Base-by-base conservation (phyloP, 1,140 invertebrate species). In the Vollenhovia emeryi region DNA sequence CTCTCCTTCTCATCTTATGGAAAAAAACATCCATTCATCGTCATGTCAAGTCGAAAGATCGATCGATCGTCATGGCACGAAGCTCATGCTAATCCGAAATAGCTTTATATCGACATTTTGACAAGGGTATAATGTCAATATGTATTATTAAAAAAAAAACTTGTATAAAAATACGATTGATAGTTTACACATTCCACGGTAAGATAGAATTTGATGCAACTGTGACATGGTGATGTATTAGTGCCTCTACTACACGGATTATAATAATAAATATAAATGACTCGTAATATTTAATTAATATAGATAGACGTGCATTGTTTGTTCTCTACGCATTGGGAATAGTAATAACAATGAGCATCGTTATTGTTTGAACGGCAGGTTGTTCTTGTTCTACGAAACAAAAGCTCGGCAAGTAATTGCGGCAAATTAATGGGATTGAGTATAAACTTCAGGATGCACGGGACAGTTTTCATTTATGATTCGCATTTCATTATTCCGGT, bases 401-500 rank as follows among this genome's bases (percentile, higher is more conserved):
- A 71, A 71, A 71, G 64, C 50, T 40, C 36, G 36, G 84, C 76
- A 82, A 85, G 78, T 85, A 82, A 85, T 82, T 82, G 78, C 74
- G 48, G 74, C 64, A 85, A 85, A 82, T 82, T 82, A 80, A 85
- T 82, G 57, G 64, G n/a, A 36, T 80, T 55, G 57, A 71, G 64
- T 60, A 60, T 80, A 85, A 85, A 85, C 52, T 82, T 59, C 78
- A 52, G 64, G 30, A 69, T 62, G 62, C 21, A 13, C 64, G 18
- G 57, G 76, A 60, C 36, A 64, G 74, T 76, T 87, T 87, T 79
- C 85, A 83, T 86, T 85, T 57, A 80, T 30, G 64, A 45, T 66
- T 43, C 43, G 66, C 79, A 57, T 75, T 86, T 75, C 59, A 84
- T 86, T 86, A 84, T 60, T 84, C 43, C 69, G 40, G 48, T 50